phyloP scores from a whole-genome alignment of 2,888 invertebrate genomes.

The Conomelus anceps region DNA sequence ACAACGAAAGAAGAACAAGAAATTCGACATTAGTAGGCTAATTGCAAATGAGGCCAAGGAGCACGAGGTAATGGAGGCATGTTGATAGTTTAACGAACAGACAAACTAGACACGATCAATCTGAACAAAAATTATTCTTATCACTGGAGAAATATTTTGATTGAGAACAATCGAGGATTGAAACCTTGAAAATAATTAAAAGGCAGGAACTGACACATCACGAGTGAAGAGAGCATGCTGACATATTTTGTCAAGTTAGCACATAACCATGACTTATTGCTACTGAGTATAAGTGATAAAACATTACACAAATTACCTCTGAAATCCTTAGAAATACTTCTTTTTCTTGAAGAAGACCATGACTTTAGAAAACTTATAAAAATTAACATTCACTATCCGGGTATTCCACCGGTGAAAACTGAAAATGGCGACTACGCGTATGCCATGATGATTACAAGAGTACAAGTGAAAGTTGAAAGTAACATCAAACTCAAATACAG shows the following conservation, averaged over 20 bases:
- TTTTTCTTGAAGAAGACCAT: slow-evolving; percentile 3
- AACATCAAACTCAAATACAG: neutral
- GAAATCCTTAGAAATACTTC: neutral
- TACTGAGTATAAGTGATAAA: neutral
- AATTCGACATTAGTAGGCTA: neutral
- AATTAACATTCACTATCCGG: slow-evolving; percentile 4
- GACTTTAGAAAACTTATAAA: neutral
- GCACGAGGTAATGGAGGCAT: slow-evolving; percentile 4
- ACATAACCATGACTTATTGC: neutral
- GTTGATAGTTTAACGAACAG: neutral
- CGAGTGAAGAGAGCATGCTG: neutral
- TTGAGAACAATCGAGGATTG: neutral
- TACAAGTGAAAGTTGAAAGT: no score
- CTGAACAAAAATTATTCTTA: neutral
- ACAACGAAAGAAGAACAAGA: neutral
- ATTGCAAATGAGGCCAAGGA: neutral
- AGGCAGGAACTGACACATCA: slow-evolving; percentile 1
- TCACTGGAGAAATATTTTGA: neutral
- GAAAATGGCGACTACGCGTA: neutral
- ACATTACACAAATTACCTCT: neutral
- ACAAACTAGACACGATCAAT: neutral
- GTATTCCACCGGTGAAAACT: slow-evolving; percentile 10
- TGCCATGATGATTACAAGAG: neutral
- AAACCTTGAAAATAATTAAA: neutral
- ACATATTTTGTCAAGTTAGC: neutral